Base-by-base conservation (phyloP, 2,797 vertebrate genomes). In the Acanthis flammea region DNA sequence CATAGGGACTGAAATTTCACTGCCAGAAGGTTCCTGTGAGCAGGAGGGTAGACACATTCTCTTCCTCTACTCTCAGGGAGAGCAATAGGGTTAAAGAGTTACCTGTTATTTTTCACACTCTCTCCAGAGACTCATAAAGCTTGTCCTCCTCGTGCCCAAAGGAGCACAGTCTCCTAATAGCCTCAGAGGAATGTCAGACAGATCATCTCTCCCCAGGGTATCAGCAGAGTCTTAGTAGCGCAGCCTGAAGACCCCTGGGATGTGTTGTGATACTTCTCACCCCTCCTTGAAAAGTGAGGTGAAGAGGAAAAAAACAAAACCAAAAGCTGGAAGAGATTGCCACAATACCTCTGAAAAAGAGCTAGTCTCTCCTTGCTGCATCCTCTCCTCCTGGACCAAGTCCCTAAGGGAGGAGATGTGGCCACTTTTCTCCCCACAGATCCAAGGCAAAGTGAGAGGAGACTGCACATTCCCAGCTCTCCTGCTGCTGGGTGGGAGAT, bases 321-420 rank as follows among this genome's bases (percentile, higher is more conserved):
- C 2, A 54, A 83, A 80, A 74, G 3, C 22, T 75, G 57, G 19
- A 83, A 73, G n/a, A 28, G 0, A 9, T 41, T 7, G 16, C 7
- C 1, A 3, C 1, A 12, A 37, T 10, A 33, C 6, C 0, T 1
- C 12, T 65, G 0, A 0, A 35, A 45, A 47, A 51, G 10, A 5
- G 7, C 4, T 57, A 3, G 31, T 58, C 13, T 66, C 6, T 39
- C 30, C 16, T 10, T 37, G 5, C 51, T 71, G 14, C 61, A 73
- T 18, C 15, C 19, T 65, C 21, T 81, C 14, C 8, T 76, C 22
- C 53, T 33, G 12, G 30, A 61, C 22, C 3, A 7, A 8, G 0
- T 8, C 12, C 27, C 24, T 39, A 27, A 19, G 17, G 9, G 7
- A 81, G 39, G 12, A 82, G 17, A 33, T 1, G 1, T 17, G 13